A percentile compares a stretch with the other conserved stretches of the same genome.
Evolutionary conservation across 1,140 invertebrate species (phyloP).

Genomic region (Pissodes strobi): DNA sequence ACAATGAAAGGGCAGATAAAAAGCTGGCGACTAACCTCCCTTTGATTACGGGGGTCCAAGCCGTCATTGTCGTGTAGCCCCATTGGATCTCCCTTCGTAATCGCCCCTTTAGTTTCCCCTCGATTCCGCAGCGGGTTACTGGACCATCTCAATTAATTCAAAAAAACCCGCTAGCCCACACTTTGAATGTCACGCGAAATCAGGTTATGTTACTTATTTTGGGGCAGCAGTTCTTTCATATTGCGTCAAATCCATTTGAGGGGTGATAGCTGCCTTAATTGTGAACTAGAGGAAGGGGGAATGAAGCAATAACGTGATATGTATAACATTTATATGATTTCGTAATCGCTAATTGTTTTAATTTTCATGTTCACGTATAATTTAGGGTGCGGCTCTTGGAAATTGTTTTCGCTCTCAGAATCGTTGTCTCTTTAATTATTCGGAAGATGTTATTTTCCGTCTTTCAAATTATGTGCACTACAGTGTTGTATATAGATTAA

Average conservation of each 20-base stretch:
- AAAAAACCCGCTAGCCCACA: constrained; percentile 31
- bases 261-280: too few species aligned
- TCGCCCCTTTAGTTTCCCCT: constrained; percentile 13
- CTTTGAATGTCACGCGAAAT: constrained; percentile 25
- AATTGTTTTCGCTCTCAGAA: too few species aligned
- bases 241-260: background rate
- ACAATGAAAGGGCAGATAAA: constrained; percentile 22
- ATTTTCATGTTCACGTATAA: too few species aligned
- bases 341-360: too few species aligned
- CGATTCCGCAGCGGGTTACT: constrained; percentile 28
- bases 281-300: too few species aligned
- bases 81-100: constrained; percentile 11
- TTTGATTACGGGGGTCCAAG: constrained; percentile 21
- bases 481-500: too few species aligned
- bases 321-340: too few species aligned
- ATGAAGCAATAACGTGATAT: too few species aligned
- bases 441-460: too few species aligned
- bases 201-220: constrained; percentile 32
- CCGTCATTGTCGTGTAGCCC: constrained; percentile 23
- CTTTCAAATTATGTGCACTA: too few species aligned
- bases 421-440: too few species aligned
- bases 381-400: too few species aligned
- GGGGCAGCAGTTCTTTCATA: constrained; percentile 24
- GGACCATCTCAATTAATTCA: constrained; percentile 33
- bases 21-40: constrained; percentile 22